Evolutionary conservation across 2,113 vertebrate species (phyloP), one percentile per base, ranked within the genome.

Genomic region (Pagrus major): DNA sequence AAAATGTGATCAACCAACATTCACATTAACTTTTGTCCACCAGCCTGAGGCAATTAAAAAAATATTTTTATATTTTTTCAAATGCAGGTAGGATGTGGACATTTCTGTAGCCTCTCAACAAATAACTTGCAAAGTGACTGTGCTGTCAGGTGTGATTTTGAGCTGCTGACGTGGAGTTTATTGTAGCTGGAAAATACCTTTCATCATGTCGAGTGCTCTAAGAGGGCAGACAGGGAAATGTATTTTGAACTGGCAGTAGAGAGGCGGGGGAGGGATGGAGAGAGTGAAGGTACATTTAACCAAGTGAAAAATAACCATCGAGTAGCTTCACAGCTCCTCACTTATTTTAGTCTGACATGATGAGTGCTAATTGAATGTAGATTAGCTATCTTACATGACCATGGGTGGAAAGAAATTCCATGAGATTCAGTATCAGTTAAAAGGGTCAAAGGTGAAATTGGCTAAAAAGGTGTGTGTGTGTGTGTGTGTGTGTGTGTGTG

Each of bases 371-470:
- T 35, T 56, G 20, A 76, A 76, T 51, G 49, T 31, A 70, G 65
- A 70, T 68, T 61, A 60, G 25, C 15, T 33, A 23, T 54, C 37
- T 29, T 21, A 74, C 1, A 7, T 16, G 42, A 55, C 25, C 66
- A 46, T 21, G 16, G 6, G 2, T 47, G 15, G 54, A 68, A 52
- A 55, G n/a, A 6, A 73, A 51, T 37, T 44, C 2, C 52, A 2
- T 8, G 11, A 44, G 29, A 37, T 39, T 67, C 21, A 6, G 2
- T 71, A 64, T 81, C 80, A 12, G 27, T 7, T 56, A 16, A 14
- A 41, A 46, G 54, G 73, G 81, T 88, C 25, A 81, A 64, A 70
- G 82, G 85, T 78, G 68, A 74, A 84, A 83, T 71, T 70, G 76
- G 10, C n/a, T 64, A 72, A 71, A 67, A 21, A 1, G 23, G 70